Evolutionary conservation across 2,888 invertebrate genomes (phyloP), one percentile per base, ranked within the genome.

Genomic region (Eupithecia subfuscata): DNA sequence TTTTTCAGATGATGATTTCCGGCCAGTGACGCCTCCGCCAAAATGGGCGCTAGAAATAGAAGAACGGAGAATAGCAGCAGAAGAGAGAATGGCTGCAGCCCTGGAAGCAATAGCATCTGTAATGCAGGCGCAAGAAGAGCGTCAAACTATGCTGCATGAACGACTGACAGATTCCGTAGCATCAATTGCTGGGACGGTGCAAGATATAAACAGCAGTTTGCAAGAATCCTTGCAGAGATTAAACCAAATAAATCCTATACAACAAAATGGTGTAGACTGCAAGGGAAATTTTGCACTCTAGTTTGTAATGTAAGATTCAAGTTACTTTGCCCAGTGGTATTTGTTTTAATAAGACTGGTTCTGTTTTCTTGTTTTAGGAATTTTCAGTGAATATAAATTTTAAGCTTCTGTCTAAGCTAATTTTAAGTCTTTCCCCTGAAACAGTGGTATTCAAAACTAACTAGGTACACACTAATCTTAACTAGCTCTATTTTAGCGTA

Each of bases 11-110:
- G 85, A 85, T 40, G 86, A 86, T 69, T 30, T 73, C 3, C 75
- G 83, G 30, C 74, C 83, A 67, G 74, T 80, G 2, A 87, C 91
- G 40, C 92, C 92, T 14, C 93, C 93, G 43, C 94, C 94, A 2
- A 89, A 88, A 82, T 93, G 94, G 94, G 93, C 91, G 0, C 70
- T 93, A 73, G 90, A 91, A 4, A 83, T 92, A 56, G 94, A 94
- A 83, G 91, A 93, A 75, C 86, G 93, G 0, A 87, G 92, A 75
- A 87, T 92, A 79, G 87, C 90, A 71, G 91, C 92, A 2, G 90
- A 93, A 70, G 94, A 94, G 78, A 85, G 93, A 25, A 90, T 91
- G 84, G 94, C 94, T 0, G 87, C 85, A 5, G 93, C 94, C 0
- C 73, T 94, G 30, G 90, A 90, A 74, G 86, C 92, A 8, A 92